phyloP scores from a whole-genome alignment of 2,113 vertebrate species.

The Nothoprocta perdicaria region DNA sequence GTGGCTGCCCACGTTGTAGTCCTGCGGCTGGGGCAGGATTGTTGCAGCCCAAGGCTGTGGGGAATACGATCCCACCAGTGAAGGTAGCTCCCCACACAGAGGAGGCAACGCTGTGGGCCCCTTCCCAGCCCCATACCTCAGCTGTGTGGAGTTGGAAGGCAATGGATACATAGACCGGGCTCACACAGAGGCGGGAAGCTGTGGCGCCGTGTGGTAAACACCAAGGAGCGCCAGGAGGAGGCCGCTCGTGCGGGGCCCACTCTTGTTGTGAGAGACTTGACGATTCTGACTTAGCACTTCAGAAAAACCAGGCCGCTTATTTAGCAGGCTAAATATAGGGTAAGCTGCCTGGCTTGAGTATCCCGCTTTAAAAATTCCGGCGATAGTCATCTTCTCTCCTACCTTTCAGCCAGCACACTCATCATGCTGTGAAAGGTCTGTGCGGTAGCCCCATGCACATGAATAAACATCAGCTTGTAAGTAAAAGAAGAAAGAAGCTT shows the following conservation, averaged over 20 bases:
- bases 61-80: too few species aligned
- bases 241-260: neutral
- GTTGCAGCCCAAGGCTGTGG: neutral
- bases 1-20: fast-evolving
- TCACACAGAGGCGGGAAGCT: neutral
- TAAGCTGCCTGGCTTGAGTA: constrained; percentile 60
- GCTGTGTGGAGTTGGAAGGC: fast-evolving
- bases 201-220: fast-evolving
- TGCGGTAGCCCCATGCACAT: constrained; percentile 34
- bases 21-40: neutral
- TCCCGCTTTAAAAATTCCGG: constrained; percentile 61
- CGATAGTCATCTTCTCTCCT: constrained; percentile 49
- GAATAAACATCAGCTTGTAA: constrained; percentile 56
- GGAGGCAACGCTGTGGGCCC: neutral
- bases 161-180: too few species aligned
- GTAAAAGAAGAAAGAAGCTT: constrained; percentile 16
- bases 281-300: constrained; percentile 15
- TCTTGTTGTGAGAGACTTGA: neutral
- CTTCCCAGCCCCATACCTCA: neutral
- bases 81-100: too few species aligned
- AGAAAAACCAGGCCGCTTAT: constrained; percentile 34
- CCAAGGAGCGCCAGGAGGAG: fast-evolving
- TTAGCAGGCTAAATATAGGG: constrained; percentile 70
- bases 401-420: constrained; percentile 49
- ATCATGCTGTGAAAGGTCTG: constrained; percentile 60